phyloP scores from a whole-genome alignment of 2,888 invertebrate genomes.

The Tetragonula carbonaria region DNA sequence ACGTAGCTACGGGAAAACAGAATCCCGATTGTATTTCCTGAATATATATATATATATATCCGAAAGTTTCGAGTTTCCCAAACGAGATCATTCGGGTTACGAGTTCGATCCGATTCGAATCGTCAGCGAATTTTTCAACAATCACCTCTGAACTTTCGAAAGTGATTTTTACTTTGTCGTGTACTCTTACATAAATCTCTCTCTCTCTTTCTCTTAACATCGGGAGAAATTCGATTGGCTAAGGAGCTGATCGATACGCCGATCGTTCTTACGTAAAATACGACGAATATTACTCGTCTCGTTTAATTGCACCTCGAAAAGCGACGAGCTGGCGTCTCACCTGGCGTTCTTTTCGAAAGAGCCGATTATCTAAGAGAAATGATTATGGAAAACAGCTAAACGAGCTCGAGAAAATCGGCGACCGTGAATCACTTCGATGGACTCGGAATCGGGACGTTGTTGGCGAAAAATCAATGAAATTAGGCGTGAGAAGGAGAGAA shows the following conservation, averaged over 20 bases:
- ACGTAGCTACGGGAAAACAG: no score
- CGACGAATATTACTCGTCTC: neutral
- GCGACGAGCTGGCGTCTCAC: neutral
- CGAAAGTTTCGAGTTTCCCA: no score
- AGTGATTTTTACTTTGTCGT: neutral
- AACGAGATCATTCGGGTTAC: no score
- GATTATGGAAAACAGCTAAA: constrained; percentile 27
- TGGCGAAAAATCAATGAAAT: constrained; percentile 14
- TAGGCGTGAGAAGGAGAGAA: neutral
- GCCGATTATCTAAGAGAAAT: neutral
- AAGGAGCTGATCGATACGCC: neutral
- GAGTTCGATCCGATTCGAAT: neutral
- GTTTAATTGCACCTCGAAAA: constrained; percentile 13
- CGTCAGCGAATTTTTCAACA: neutral
- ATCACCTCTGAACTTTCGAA: neutral
- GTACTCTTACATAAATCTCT: neutral
- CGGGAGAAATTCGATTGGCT: neutral
- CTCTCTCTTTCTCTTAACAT: neutral
- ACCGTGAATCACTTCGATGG: neutral
- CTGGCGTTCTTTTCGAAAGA: neutral
- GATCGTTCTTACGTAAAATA: neutral
- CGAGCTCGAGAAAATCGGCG: constrained; percentile 24
- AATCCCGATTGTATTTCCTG: no score
- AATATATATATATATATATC: no score
- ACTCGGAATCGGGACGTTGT: no score